Base-by-base conservation (phyloP, 2,113 vertebrate genomes). In the Etheostoma spectabile region DNA sequence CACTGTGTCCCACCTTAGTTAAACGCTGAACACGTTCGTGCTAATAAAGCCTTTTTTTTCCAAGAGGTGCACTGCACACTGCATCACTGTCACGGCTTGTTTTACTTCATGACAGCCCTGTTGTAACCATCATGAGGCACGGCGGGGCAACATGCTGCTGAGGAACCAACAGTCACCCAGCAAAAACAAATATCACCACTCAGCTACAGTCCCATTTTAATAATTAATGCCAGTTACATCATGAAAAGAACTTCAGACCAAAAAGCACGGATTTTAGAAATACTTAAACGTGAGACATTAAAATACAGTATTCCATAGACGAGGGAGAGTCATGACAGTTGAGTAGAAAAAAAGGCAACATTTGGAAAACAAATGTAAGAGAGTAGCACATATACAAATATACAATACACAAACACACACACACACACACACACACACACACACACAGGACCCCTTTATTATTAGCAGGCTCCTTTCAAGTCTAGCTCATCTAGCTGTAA, bases 401-500 rank as follows among this genome's bases (percentile, higher is more conserved):
- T 5, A 57, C 16, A 76, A 46, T n/a, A 19, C 65, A 63, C 35
- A 63, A 7, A 51, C 16, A 66, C 52, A 67, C 46, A 45, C 49
- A 35, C 35, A 19, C 56, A 62, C 71, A 59, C 66, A 65, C 62
- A 75, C n/a, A n/a, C n/a, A n/a, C 56, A 69, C 21, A 59, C 69
- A 68, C 70, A 63, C 48, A 74, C 11, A 69, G 35, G n/a, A 19
- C 27, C 16, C 52, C 49, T 55, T 66, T 65, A 76, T 86, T 72
- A 80, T 65, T 48, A 38, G 27, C 53, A 52, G 82, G 52, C 46
- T 48, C 59, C 33, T 81, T 75, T 85, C 71, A 84, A 77, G 46
- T 83, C 79, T n/a, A n/a, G n/a, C n/a, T 91, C 90, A 91, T 93
- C 90, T 82, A 2, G 78, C 77, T 78, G 16, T 55, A 74, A 86